Evolutionary conservation across 2,888 invertebrate genomes (phyloP).

Genomic region (Phengaris arion): DNA sequence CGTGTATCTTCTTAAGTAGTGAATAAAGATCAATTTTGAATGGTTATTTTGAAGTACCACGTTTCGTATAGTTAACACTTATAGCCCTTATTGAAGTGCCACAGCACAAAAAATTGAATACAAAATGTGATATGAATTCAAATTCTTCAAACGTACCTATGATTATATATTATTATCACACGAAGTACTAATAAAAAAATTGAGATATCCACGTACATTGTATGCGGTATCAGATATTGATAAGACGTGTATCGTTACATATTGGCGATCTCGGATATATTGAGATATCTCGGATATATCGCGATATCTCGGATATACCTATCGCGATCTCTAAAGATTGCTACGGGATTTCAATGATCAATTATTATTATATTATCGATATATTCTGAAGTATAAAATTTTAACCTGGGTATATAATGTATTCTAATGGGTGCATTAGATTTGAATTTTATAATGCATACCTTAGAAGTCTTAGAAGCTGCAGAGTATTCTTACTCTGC

Average conservation of each 20-base stretch:
- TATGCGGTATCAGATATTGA: constrained; percentile 9
- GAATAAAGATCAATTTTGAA: no score
- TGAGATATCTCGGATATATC: constrained; percentile 19
- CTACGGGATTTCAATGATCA: neutral
- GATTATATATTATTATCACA: neutral
- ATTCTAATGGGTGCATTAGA: no score
- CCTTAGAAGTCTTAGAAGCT: no score
- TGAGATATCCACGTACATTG: constrained; percentile 1
- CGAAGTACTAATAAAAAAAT: constrained; percentile 20
- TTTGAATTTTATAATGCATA: no score
- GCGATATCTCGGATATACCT: neutral
- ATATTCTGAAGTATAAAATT: no score
- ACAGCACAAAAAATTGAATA: neutral
- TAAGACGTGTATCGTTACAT: constrained; percentile 20
- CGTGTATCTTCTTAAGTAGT: no score
- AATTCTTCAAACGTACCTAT: neutral
- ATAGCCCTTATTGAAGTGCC: neutral
- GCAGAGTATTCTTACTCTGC: no score
- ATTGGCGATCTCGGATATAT: constrained; percentile 14
- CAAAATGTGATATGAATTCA: constrained; percentile 4
- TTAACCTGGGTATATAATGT: no score
- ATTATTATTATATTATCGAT: neutral
- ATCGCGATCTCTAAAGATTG: constrained; percentile 8
- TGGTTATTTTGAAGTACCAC: no score
- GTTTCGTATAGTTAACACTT: neutral